Evolutionary conservation across 1,140 invertebrate species (phyloP), one percentile per base, ranked within the genome.

Genomic region (Zaprionus taronus): DNA sequence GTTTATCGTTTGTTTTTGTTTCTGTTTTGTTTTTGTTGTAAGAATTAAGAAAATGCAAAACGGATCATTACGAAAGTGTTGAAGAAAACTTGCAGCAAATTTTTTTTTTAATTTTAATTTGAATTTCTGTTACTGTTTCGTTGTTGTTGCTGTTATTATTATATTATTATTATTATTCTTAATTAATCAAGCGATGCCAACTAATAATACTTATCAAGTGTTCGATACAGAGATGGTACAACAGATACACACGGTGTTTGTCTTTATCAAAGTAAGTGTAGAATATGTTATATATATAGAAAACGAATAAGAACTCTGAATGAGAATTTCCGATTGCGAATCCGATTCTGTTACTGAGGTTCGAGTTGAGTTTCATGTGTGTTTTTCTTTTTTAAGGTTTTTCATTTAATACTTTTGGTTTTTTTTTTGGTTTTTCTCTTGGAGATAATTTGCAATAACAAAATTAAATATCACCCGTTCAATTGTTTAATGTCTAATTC

Each of bases 151-250:
- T 41, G 15, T 41, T 41, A 36, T 28, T 31, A 31, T 28, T 28
- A 7, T 41, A 36, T 31, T 34, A 34, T 28, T 28, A 7, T 28
- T 6, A 28, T 28, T 28, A 15, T 41, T 47, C n/a, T 47, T 70
- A 66, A 78, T 75, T 78, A 81, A 86, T 86, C 86, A 91, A 91
- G 87, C 86, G 86, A 91, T 91, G 83, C 83, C 86, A 86, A 91
- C 87, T 85, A 90, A 89, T 73, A 78, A 70, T 51, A 51, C 20
- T 51, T 51, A 51, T 51, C 47, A 51, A 51, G 47, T 51, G 47
- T 51, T 51, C 41, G n/a, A 34, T 34, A 34, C 31, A 34, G 31
- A 34, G 31, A 34, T 34, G 31, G 31, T 17, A 47, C 41, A 47
- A 47, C 41, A 51, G 47, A 51, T 51, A 51, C 47, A 51, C 47